A percentile compares a stretch with the other conserved stretches of the same genome.
These are phyloP conservation scores for Styela plicata DNA, from an alignment of 23 tunicate genomes.

Conservation along the genomic window DNA sequence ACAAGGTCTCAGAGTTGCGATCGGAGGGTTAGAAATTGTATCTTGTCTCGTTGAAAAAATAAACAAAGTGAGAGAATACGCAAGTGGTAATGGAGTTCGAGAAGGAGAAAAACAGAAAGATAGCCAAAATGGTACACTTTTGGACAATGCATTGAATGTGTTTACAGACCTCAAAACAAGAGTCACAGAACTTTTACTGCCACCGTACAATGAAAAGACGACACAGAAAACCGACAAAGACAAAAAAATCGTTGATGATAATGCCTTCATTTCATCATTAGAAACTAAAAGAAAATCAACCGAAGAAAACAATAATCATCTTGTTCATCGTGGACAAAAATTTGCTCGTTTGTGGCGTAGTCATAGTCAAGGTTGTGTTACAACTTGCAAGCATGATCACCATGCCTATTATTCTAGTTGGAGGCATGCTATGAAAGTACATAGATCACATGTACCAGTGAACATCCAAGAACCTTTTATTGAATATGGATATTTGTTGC, in stretches of 20 bases:
- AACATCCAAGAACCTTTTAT: constrained; percentile 33
- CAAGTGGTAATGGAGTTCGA: not conserved
- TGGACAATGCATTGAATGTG: not conserved
- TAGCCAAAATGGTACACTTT: not conserved
- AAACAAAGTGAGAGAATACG: not conserved
- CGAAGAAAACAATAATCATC: not conserved
- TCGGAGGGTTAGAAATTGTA: not conserved
- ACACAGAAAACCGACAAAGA: not conserved
- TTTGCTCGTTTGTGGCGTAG: not conserved
- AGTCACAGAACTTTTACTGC: not conserved
- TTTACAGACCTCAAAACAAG: not conserved
- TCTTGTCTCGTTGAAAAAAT: not conserved
- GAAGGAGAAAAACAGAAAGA: not conserved
- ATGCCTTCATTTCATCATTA: not conserved
- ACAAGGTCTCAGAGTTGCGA: not conserved
- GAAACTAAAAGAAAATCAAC: not conserved
- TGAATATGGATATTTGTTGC: constrained; percentile 44
- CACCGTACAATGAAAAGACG: not conserved
- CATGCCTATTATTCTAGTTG: constrained; percentile 13
- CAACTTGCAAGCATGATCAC: not conserved
- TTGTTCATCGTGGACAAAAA: not conserved
- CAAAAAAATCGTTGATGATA: not conserved
- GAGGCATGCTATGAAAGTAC: constrained; percentile 32
- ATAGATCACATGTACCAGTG: constrained; percentile 33
- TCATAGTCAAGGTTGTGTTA: not conserved